phyloP scores from a whole-genome alignment of 2,113 vertebrate genomes.

The Festucalex cinctus region DNA sequence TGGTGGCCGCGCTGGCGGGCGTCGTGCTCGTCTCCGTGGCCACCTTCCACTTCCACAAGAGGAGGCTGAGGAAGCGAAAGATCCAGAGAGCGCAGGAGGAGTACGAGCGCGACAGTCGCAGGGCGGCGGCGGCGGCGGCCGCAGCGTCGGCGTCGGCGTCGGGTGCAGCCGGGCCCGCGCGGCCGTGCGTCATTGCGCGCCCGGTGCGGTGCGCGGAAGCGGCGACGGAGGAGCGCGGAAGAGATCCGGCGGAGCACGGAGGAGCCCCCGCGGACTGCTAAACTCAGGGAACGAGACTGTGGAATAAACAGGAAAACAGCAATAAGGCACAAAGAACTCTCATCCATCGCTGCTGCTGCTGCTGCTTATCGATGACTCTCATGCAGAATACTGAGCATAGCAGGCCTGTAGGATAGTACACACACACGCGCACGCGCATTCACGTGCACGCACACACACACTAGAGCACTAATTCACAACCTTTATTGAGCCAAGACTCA shows the following conservation, averaged over 20 bases:
- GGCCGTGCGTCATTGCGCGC: conserved; percentile 71
- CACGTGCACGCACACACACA: not conserved
- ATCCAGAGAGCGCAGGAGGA: conserved; percentile 95
- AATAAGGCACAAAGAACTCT: conserved; percentile 70
- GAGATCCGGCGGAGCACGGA: conserved; percentile 64
- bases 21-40: conserved; percentile 89
- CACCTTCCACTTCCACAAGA: conserved; percentile 94
- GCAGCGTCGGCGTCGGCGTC: conserved; percentile 14
- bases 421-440: not conserved
- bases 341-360: conserved; percentile 24
- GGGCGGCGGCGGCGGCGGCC: conserved; percentile 38
- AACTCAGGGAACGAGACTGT: conserved; percentile 67
- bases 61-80: conserved; percentile 94
- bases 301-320: conserved; percentile 68
- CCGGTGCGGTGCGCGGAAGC: conserved; percentile 55
- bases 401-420: not conserved
- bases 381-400: conserved; percentile 45
- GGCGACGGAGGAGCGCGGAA: conserved; percentile 7
- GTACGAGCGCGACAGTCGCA: conserved; percentile 92
- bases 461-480: not conserved
- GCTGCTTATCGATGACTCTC: conserved; percentile 54
- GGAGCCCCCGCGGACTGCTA: conserved; percentile 81
- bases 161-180: conserved; percentile 34
- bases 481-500: not conserved
- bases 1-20: conserved; percentile 88